phyloP scores from a whole-genome alignment of 2,113 vertebrate species.

The Sprattus sprattus region DNA sequence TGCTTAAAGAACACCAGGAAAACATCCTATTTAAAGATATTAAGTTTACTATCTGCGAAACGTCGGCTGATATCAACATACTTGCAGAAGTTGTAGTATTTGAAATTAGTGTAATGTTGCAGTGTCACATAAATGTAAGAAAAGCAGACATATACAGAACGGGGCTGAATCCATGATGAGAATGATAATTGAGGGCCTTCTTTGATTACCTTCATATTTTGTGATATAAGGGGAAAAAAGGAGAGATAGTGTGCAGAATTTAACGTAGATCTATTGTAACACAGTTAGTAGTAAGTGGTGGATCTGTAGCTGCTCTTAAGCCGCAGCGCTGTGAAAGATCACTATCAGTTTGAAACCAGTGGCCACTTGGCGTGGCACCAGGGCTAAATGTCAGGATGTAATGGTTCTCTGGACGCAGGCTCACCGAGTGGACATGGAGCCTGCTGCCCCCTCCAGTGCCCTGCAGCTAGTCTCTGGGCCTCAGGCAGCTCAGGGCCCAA shows the following conservation, averaged over 20 bases:
- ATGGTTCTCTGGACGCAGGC: constrained; percentile 74
- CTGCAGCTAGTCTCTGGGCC: constrained; percentile 70
- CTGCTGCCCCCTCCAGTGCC: constrained; percentile 72
- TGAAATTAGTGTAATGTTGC: background rate
- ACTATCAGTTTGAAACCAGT: constrained; percentile 75
- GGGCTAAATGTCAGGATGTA: constrained; percentile 77
- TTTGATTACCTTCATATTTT: background rate
- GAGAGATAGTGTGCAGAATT: background rate
- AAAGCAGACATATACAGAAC: background rate
- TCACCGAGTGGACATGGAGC: constrained; percentile 67
- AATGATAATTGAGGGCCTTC: background rate
- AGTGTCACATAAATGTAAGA: background rate
- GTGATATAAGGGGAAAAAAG: no score
- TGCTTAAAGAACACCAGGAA: constrained; percentile 14
- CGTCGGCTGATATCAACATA: background rate
- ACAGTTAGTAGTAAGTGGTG: background rate
- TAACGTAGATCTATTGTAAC: background rate
- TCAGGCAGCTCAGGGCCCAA: constrained; percentile 55
- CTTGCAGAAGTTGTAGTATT: background rate
- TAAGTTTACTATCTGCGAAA: background rate
- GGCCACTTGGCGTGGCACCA: constrained; percentile 74
- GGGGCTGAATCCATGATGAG: background rate
- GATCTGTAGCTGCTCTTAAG: constrained; percentile 14
- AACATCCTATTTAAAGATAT: background rate
- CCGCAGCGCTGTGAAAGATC: constrained; percentile 65